Base-by-base conservation (phyloP, 1,140 invertebrate species). In the Papilio polyxenes region DNA sequence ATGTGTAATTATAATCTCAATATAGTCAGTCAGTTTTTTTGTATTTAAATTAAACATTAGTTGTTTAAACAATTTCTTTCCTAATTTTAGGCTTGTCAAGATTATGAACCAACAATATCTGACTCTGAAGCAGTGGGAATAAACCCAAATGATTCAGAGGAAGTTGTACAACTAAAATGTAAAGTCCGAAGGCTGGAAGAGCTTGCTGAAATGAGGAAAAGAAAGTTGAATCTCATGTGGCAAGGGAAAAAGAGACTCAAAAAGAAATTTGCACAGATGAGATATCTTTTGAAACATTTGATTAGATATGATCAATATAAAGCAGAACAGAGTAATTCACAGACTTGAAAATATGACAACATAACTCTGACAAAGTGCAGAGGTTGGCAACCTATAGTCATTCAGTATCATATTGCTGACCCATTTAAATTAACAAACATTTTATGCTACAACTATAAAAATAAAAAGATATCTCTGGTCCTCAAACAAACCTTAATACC, bases 141-240 rank as follows among this genome's bases (percentile, higher is more conserved):
- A 17, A 82, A 85, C 7, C 83, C 88, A 0, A 86, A 83, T 2
- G 92, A 93, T 51, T 82, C 89, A 0, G 86, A 89, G 72, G 90
- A 93, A 86, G 88, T 92, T 0, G 84, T 92, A 0, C 74, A 90
- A 79, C 79, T 93, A 4, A 93, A 92, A 83, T 83, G 90, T 79
- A 91, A 88, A 85, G 83, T 93, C 1, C 83, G 84, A 2, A 87
- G 92, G 81, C 79, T 93, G 31, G 92, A 93, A 82, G 82, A 90
- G 1, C 85, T 93, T 8, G 90, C 92, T 3, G 89, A 88, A 13
- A 89, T 87, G 40, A 83, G 91, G 69, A 90, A 90, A 82, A 83
- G 82, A 17, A 86, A 84, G 72, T 75, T 92, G 0, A 87, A 91
- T 20, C 83, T 88, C 0, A 85, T 90, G 84, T 89, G 90, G 88